phyloP scores from a whole-genome alignment of 2,797 vertebrate genomes.

The Buceros bicornis region DNA sequence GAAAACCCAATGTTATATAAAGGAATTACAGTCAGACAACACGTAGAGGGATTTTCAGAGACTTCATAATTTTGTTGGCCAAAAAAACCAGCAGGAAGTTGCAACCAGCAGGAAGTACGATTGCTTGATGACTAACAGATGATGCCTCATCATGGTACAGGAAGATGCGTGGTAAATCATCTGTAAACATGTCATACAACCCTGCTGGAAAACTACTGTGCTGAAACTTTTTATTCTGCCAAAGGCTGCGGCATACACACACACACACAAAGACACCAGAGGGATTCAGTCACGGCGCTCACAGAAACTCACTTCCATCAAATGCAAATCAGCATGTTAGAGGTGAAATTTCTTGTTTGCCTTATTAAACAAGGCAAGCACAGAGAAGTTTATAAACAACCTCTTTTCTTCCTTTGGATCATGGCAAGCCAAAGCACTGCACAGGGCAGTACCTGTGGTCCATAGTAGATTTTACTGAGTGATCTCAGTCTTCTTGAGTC shows the following conservation, averaged over 20 bases:
- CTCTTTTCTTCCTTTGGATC: neutral
- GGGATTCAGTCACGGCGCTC: neutral
- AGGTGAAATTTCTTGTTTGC: neutral
- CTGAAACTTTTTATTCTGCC: neutral
- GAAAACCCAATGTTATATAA: neutral
- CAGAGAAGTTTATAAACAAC: neutral
- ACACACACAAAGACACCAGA: neutral
- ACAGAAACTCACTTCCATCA: neutral
- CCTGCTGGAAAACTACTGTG: neutral
- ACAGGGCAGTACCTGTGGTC: too few species aligned
- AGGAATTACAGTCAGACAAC: neutral
- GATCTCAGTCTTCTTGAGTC: neutral
- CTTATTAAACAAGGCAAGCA: neutral
- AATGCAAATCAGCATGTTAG: neutral
- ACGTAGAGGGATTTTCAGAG: neutral
- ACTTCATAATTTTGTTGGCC: neutral
- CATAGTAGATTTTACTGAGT: neutral
- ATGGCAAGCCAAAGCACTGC: neutral
- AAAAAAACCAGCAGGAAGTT: slow-evolving; percentile 18
- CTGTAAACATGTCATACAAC: slow-evolving; percentile 20
- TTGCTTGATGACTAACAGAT: slow-evolving; percentile 42
- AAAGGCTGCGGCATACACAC: neutral
- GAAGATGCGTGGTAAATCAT: slow-evolving; percentile 19
- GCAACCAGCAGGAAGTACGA: slow-evolving; percentile 13
- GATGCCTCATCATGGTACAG: neutral